These are phyloP conservation scores for Melopsittacus undulatus DNA, from an alignment of 2,797 vertebrate species.

Conservation along the genomic window DNA sequence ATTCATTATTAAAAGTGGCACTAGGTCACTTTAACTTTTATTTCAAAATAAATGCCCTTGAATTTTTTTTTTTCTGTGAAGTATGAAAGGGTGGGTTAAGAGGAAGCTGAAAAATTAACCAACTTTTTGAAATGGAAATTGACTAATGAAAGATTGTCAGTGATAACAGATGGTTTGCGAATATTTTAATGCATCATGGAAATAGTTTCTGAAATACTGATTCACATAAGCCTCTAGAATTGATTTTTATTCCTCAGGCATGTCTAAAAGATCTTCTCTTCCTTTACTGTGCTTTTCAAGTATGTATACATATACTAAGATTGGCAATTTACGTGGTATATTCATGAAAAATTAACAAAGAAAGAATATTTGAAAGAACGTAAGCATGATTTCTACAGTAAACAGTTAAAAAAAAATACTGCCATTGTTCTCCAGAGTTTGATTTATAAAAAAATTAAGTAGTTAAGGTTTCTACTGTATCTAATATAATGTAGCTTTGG, in stretches of 20 bases:
- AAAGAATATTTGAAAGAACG: not conserved
- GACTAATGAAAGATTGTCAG: not conserved
- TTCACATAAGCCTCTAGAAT: not conserved
- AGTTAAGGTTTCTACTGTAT: not conserved
- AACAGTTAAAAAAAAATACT: not conserved
- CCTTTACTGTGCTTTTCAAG: not conserved
- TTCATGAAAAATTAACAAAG: not conserved
- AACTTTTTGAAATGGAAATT: conserved; percentile 47
- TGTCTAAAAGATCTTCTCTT: not conserved
- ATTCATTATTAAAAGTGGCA: not conserved
- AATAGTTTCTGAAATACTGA: not conserved
- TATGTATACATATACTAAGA: not conserved
- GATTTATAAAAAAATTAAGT: not conserved
- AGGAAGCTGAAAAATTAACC: conserved; percentile 11
- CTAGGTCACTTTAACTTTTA: not conserved
- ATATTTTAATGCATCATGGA: not conserved
- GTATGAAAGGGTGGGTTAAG: not conserved
- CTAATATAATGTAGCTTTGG: not conserved
- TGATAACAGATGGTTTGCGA: not conserved
- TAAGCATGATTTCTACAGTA: not conserved
- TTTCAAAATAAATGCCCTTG: conserved; percentile 21
- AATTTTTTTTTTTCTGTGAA: not conserved
- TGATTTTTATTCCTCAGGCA: not conserved
- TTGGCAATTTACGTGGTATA: not conserved
- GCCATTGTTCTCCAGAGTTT: not conserved